A percentile compares a stretch with the other conserved stretches of the same genome.
Conservation (phyloP, 2,888 invertebrate genomes). For the Lasioglossum oenotherae region DNA sequence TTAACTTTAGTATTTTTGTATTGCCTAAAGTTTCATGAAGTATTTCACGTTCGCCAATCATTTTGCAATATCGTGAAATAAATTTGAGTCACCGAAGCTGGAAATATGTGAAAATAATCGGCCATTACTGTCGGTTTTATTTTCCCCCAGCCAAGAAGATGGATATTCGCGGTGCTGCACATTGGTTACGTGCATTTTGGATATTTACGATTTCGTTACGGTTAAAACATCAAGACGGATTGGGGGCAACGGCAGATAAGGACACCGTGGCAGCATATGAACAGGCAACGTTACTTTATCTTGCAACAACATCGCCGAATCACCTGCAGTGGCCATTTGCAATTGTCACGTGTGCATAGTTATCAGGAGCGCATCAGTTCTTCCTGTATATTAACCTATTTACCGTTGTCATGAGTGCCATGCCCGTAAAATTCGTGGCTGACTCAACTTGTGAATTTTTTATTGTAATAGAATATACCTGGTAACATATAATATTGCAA, state of each 20-base stretch:
- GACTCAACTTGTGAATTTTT: slow-evolving; percentile 14
- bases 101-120: background rate
- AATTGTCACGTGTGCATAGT: slow-evolving; percentile 67
- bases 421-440: slow-evolving; percentile 26
- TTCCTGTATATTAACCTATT: slow-evolving; percentile 77
- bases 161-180: background rate
- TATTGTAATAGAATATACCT: background rate
- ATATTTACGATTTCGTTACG: slow-evolving; percentile 45
- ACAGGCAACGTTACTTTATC: slow-evolving; percentile 58
- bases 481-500: background rate
- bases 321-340: slow-evolving; percentile 59
- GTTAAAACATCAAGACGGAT: slow-evolving; percentile 36
- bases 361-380: slow-evolving; percentile 71
- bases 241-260: slow-evolving; percentile 69
- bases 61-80: background rate
- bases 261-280: slow-evolving; percentile 12
- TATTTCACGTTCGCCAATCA: background rate
- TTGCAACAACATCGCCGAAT: slow-evolving; percentile 56
- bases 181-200: slow-evolving; percentile 31
- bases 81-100: background rate
- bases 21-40: background rate
- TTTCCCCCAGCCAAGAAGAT: background rate
- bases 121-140: background rate
- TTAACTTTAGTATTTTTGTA: background rate
- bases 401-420: slow-evolving; percentile 44